These are phyloP conservation scores for Phengaris alcon DNA, from an alignment of 2,888 invertebrate genomes.

Conservation along the genomic window DNA sequence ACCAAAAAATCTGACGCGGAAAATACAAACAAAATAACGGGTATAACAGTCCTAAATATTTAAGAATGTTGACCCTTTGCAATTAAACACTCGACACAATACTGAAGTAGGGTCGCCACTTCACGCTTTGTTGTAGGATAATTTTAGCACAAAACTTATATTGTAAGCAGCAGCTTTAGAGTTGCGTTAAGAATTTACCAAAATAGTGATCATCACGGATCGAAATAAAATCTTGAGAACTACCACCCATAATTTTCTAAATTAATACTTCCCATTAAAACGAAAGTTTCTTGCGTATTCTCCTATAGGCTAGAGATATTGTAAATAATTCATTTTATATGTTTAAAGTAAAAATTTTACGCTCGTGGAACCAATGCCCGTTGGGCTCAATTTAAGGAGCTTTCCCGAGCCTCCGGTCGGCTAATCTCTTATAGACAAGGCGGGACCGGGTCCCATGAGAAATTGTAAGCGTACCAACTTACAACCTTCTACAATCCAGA, in stretches of 20 bases:
- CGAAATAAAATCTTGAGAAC: too few species aligned
- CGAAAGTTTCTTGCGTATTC: too few species aligned
- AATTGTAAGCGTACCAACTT: neutral
- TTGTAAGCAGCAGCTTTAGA: neutral
- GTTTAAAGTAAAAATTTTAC: neutral
- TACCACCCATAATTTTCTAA: too few species aligned
- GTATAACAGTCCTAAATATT: neutral
- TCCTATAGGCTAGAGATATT: too few species aligned
- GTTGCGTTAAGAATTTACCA: neutral
- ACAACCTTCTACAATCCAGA: neutral
- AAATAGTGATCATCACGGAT: neutral
- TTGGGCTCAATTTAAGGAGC: conserved; percentile 1
- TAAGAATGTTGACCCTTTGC: conserved; percentile 5
- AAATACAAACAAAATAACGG: conserved; percentile 17
- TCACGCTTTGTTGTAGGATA: neutral
- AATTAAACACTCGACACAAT: conserved; percentile 11
- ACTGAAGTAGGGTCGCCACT: conserved; percentile 8
- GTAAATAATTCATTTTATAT: neutral
- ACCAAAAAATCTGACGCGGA: conserved; percentile 6
- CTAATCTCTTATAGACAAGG: conserved; percentile 20
- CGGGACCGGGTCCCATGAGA: conserved; percentile 11
- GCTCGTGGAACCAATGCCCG: conserved; percentile 2
- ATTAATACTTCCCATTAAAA: too few species aligned
- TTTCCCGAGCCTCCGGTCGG: neutral
- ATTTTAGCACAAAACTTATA: neutral